Evolutionary conservation across 1,140 invertebrate genomes (phyloP).

Genomic region (Lepidurus couesii): DNA sequence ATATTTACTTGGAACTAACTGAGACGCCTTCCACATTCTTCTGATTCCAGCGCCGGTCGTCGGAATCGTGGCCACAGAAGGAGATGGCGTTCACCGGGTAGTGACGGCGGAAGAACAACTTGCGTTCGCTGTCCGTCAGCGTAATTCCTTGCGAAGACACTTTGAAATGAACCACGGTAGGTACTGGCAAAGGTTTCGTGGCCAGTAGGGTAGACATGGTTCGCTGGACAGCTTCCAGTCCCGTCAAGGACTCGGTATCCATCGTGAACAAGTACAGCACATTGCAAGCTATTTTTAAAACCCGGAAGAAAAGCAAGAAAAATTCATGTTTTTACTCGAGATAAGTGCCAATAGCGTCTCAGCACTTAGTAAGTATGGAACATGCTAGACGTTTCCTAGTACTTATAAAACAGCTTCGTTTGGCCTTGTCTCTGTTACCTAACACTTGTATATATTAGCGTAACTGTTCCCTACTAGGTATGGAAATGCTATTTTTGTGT

Average conservation of each 20-base stretch:
- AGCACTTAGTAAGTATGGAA: too few relatives aligned
- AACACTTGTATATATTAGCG: too few relatives aligned
- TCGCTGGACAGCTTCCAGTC: constrained; percentile 89
- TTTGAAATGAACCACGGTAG: constrained; percentile 94
- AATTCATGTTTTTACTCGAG: neutral
- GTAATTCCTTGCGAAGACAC: constrained; percentile 92
- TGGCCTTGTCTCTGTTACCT: too few relatives aligned
- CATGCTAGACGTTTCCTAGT: too few relatives aligned
- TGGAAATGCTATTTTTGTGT: too few relatives aligned
- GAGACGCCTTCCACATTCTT: constrained; percentile 52
- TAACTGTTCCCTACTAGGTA: too few relatives aligned
- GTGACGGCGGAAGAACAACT: constrained; percentile 75
- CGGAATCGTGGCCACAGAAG: constrained; percentile 86
- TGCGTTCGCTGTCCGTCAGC: constrained; percentile 86
- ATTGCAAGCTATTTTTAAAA: constrained; percentile 75
- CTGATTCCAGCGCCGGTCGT: constrained; percentile 72
- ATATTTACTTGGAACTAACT: constrained; percentile 57
- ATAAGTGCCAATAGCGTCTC: too few relatives aligned
- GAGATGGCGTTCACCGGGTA: constrained; percentile 86
- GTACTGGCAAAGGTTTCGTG: constrained; percentile 55
- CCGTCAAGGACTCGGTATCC: constrained; percentile 91
- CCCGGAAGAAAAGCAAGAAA: neutral
- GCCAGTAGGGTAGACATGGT: constrained; percentile 65
- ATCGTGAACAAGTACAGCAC: constrained; percentile 85
- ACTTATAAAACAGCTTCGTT: too few relatives aligned